phyloP scores from a whole-genome alignment of 2,888 invertebrate genomes.

The Heteromurus nitidus region DNA sequence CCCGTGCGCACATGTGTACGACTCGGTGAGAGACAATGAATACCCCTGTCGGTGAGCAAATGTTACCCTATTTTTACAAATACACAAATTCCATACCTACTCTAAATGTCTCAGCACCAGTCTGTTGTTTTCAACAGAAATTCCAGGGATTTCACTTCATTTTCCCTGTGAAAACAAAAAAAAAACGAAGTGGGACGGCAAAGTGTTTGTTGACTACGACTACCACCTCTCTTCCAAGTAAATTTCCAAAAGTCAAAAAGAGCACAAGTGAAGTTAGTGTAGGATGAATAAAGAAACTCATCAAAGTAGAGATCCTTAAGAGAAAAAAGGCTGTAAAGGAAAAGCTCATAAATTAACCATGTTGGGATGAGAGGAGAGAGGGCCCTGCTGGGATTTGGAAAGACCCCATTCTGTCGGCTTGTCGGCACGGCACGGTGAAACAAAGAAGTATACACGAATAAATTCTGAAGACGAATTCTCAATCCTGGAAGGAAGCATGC shows the following conservation, averaged over 20 bases:
- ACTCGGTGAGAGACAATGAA: conserved; percentile 8
- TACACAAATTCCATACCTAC: not conserved
- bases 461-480: conserved; percentile 57
- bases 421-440: conserved; percentile 70
- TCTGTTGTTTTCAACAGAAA: conserved; percentile 17
- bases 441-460: conserved; percentile 71
- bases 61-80: conserved; percentile 22
- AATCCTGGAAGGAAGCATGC: conserved; percentile 8
- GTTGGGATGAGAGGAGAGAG: conserved; percentile 70
- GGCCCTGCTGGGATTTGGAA: conserved; percentile 72
- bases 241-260: conserved; percentile 35
- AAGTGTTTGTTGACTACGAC: conserved; percentile 18
- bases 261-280: conserved; percentile 14
- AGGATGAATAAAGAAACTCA: conserved; percentile 29
- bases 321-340: conserved; percentile 59
- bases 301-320: conserved; percentile 51
- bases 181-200: conserved; percentile 9
- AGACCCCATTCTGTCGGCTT: conserved; percentile 72
- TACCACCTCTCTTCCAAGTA: too few relatives aligned
- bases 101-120: conserved; percentile 40
- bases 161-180: conserved; percentile 37
- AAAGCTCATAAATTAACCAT: conserved; percentile 73
- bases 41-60: conserved; percentile 52
- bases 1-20: conserved; percentile 29
- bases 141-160: conserved; percentile 38